Conservation (phyloP, 53 echinoderm and acorn worm genomes). For the Crossaster papposus region DNA sequence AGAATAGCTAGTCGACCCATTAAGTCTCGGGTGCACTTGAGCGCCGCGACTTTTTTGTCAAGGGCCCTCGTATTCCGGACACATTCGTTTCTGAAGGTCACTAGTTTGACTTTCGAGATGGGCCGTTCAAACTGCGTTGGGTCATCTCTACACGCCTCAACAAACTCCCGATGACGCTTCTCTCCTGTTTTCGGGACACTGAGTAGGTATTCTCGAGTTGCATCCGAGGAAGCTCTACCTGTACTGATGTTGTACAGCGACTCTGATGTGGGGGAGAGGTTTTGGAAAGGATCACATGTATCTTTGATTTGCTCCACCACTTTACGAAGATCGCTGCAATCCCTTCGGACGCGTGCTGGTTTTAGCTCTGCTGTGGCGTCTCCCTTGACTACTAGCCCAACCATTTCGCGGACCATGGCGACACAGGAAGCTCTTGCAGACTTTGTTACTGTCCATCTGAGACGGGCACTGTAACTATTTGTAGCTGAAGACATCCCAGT, state of each 20-base stretch:
- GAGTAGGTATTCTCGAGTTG: too few relatives aligned
- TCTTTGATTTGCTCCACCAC: slow-evolving; percentile 2
- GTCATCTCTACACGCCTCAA: neutral
- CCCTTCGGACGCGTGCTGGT: slow-evolving; percentile 18
- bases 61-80: neutral
- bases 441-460: slow-evolving; percentile 49
- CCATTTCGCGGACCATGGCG: neutral
- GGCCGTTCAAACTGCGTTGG: neutral
- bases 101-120: neutral
- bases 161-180: too few relatives aligned
- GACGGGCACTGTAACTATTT: slow-evolving; percentile 26
- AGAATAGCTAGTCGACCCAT: slow-evolving; percentile 28
- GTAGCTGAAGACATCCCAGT: slow-evolving; percentile 34
- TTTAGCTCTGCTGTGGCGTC: slow-evolving; percentile 19
- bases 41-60: slow-evolving; percentile 9
- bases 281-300: too few relatives aligned
- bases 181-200: too few relatives aligned
- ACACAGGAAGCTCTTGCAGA: slow-evolving; percentile 22
- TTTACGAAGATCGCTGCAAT: neutral
- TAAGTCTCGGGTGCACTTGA: slow-evolving; percentile 14
- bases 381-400: neutral
- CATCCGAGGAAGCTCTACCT: too few relatives aligned
- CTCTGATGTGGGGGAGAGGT: too few relatives aligned
- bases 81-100: neutral
- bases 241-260: too few relatives aligned